These are phyloP conservation scores for Oceanodroma leucorhoa DNA, from an alignment of 2,797 vertebrate species.

Conservation along the genomic window DNA sequence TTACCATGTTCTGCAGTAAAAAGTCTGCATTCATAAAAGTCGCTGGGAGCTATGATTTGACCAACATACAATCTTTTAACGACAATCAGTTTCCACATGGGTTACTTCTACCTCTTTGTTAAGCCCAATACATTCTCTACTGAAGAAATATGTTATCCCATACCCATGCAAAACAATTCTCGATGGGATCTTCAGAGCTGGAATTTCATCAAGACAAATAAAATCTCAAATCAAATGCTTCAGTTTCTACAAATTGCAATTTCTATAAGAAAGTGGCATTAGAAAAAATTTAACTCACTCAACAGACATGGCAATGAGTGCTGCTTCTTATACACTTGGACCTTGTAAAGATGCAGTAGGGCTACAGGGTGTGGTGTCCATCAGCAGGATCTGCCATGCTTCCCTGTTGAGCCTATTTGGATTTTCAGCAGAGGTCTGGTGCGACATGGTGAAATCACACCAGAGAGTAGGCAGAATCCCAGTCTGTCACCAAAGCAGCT, in stretches of 20 bases:
- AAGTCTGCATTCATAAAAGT: background rate
- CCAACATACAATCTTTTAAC: background rate
- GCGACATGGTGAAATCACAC: rapidly evolving
- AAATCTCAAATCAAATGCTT: background rate
- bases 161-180: background rate
- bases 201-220: background rate
- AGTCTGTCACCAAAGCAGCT: background rate
- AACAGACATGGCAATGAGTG: background rate
- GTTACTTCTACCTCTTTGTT: background rate
- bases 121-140: background rate
- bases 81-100: background rate
- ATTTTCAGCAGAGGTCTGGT: background rate
- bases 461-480: background rate
- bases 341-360: background rate
- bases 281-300: background rate
- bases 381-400: background rate
- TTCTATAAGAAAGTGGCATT: background rate
- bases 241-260: background rate
- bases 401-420: background rate
- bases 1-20: background rate
- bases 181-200: background rate
- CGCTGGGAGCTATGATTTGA: background rate
- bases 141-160: background rate
- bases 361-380: background rate
- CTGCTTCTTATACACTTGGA: background rate